Evolutionary conservation across 2,113 vertebrate genomes (phyloP), one percentile per base, ranked within the genome.

Genomic region (Phainopepla nitens): DNA sequence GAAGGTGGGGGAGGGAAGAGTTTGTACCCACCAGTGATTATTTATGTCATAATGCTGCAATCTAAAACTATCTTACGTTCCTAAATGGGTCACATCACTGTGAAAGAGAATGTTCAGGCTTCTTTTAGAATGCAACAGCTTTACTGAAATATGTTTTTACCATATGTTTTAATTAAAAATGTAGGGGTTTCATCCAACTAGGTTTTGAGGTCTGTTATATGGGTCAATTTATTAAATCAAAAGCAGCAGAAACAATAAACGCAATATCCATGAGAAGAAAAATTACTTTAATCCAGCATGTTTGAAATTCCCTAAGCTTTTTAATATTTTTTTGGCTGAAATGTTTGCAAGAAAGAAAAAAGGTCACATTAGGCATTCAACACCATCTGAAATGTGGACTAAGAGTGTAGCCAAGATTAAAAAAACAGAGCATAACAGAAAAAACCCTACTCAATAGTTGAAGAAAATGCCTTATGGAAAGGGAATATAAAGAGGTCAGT

Each of bases 141-240:
- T 94, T 95, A 53, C 51, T 72, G 76, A 94, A 96, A 95, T 95
- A 94, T 82, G 77, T 42, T 95, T 94, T 94, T 95, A 95, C 83
- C 89, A 82, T 96, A 95, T 91, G 86, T 68, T 92, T 93, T 92
- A 95, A 96, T 95, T 95, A 91, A 89, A 94, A 94, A 82, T 91
- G 51, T 87, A 82, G 57, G 31, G 1, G 22, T 71, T 91, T 79
- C 16, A 92, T 87, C 51, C 84, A 92, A 89, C 90, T 44, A 92
- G 64, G 60, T 87, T 94, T 94, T 82, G 80, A 91, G 21, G 73
- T 76, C 57, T 94, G 76, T 78, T 61, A 76, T 16, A 69, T 19
- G 39, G 83, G 73, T 92, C 68, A 92, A 73, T 60, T 64, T 91
- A 68, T 68, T 75, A 84, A 94, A 94, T 84, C 65, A 60, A 60